Evolutionary conservation across 2,797 vertebrate species (phyloP).

Genomic region (Picus viridis): DNA sequence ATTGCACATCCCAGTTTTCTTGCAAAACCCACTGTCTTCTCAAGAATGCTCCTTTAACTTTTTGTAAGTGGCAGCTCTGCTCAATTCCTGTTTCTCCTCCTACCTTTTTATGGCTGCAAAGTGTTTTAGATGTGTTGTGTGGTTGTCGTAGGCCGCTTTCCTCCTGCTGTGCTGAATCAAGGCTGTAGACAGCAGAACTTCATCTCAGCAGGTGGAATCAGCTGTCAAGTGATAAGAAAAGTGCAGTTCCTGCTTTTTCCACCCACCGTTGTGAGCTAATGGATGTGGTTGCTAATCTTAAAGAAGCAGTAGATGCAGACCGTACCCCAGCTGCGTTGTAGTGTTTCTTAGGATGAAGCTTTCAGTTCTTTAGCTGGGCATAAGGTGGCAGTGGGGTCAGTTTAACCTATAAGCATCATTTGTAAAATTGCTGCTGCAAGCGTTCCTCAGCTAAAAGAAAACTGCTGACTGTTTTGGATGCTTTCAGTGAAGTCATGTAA

Average conservation of each 20-base stretch:
- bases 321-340: neutral
- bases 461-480: neutral
- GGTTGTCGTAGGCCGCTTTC: constrained; percentile 43
- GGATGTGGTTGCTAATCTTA: neutral
- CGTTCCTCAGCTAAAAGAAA: neutral
- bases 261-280: neutral
- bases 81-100: neutral
- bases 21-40: neutral
- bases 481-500: neutral
- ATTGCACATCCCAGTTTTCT: neutral
- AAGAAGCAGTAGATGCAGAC: neutral
- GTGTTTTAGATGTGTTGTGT: constrained; percentile 1
- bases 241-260: constrained; percentile 10
- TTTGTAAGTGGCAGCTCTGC: neutral
- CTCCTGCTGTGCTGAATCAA: constrained; percentile 34
- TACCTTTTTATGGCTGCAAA: constrained; percentile 16
- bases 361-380: neutral
- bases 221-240: constrained; percentile 22
- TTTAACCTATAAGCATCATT: neutral
- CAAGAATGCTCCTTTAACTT: neutral
- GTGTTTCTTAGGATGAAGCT: neutral
- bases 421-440: neutral
- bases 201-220: constrained; percentile 5
- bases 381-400: neutral
- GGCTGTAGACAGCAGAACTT: constrained; percentile 1